Evolutionary conservation across 2,797 vertebrate genomes (phyloP).

Genomic region (Lepilemur septentrionalis): DNA sequence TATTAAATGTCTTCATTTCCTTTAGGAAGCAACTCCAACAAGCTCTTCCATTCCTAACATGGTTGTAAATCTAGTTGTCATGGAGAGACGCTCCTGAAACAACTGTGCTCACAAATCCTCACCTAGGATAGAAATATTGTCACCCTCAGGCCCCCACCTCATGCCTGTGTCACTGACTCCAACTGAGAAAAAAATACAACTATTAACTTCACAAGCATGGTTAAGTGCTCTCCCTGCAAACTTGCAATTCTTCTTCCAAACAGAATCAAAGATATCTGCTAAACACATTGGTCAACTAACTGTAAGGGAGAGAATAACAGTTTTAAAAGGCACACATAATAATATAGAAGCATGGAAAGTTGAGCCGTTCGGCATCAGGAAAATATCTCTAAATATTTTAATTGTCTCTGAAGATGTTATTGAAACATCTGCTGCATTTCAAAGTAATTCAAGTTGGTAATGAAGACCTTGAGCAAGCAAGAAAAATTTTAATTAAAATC

Average conservation of each 20-base stretch:
- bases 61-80: neutral
- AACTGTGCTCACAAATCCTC: neutral
- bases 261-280: neutral
- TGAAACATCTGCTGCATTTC: neutral
- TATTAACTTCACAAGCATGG: neutral
- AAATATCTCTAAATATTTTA: neutral
- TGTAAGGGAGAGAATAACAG: neutral
- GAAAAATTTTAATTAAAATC: slow-evolving; percentile 24
- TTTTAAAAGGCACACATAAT: neutral
- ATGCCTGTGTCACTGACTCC: neutral
- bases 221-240: neutral
- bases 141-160: neutral
- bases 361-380: neutral
- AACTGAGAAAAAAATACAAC: neutral
- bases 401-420: neutral
- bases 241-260: neutral
- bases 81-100: neutral
- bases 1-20: neutral
- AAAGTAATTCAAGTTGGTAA: slow-evolving; percentile 48
- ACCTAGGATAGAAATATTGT: neutral
- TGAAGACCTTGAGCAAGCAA: slow-evolving; percentile 34
- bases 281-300: neutral
- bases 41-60: neutral
- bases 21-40: neutral
- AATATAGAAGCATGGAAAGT: neutral